Base-by-base conservation (phyloP, 92 coral and sea anemone genomes). In the Virgularia gustaviana region DNA sequence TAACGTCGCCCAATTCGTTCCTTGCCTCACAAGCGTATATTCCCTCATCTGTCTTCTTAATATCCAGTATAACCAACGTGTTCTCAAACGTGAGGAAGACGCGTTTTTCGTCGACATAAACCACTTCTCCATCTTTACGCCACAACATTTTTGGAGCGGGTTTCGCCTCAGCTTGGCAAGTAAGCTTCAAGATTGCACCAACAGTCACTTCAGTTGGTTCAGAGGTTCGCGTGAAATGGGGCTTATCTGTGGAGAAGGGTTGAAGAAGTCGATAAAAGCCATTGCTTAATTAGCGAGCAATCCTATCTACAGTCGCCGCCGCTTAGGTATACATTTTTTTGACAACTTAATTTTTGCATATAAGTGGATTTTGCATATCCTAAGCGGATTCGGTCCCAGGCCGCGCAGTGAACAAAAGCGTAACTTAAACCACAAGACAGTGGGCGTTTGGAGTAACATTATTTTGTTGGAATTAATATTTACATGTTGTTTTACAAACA, bases 51-150 rank as follows among this genome's bases (percentile, higher is more conserved):
- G 74, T 45, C 29, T 30, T 12, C 31, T 37, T 67, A 0, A 4
- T 59, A 16, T 67, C 74, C 27, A 49, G 51, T 45, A 67, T 67
- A 18, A 67, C 29, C 42, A 67, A 49, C 20, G 74, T 45, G 4
- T 59, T 59, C 8, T 29, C 42, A 45, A 28, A 28, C 4, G 74
- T 67, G 22, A 27, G 74, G 33, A 67, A 47, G 23, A 67, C 36
- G 51, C 74, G 37, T 29, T 67, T 43, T 39, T 67, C 74, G 28
- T 67, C 41, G 2, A 47, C n/a, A 0, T 11, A 28, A 11, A 67
- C 74, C 0, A 27, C 74, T 12, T 67, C 74, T 7, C 34, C 74
- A 33, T 67, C 15, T 45, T 67, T 67, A 29, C 20, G 45, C 74
- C 74, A 67, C n/a, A 30, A 22, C 32, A 47, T 67, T 49, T 15